Base-by-base conservation (phyloP, 2,888 invertebrate genomes). In the Melinaea menophilus region DNA sequence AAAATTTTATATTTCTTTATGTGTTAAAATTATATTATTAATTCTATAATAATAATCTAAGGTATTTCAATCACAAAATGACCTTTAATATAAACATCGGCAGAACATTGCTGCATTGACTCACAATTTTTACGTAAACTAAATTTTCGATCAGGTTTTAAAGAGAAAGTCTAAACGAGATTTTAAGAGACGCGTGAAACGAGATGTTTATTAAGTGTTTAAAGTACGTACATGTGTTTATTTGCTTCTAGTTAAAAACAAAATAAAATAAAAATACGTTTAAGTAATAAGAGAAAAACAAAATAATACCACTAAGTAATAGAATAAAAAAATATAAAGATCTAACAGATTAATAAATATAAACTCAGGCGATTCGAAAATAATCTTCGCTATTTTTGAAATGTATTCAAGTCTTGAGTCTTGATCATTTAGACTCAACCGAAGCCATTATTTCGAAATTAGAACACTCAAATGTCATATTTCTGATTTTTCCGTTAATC, bases 161-260 rank as follows among this genome's bases (percentile, higher is more conserved):
- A 51, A 51, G 51, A 51, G 51, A 51, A 51, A 51, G 51, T 51
- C 51, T 51, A 51, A 51, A 51, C 51, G 51, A 51, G 31, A 51
- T 31, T 31, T 51, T 11, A 22, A 51, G 51, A 51, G 11, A 11
- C 51, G 11, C 51, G 22, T 31, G 11, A 31, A 51, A 51, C 51
- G 31, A 51, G 51, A 51, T 7, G 11, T 13, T 31, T 31, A 9
- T 31, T 31, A 31, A 51, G 9, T 22, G 31, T 11, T 41, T 41
- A 9, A 41, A 9, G 7, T 9, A 41, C 11, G 11, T 41, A 41
- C 41, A 41, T 41, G 9, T 41, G 41, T 41, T 22, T 22, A 37
- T 37, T 37, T 37, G 37, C 37, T 4, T 37, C 2, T 37, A 37
- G 7, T 37, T 37, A 37, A 37, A 37, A 37, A 37, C 37, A 5